Evolutionary conservation across 2,797 vertebrate species (phyloP), one percentile per base, ranked within the genome.

Genomic region (Selene dorsalis): DNA sequence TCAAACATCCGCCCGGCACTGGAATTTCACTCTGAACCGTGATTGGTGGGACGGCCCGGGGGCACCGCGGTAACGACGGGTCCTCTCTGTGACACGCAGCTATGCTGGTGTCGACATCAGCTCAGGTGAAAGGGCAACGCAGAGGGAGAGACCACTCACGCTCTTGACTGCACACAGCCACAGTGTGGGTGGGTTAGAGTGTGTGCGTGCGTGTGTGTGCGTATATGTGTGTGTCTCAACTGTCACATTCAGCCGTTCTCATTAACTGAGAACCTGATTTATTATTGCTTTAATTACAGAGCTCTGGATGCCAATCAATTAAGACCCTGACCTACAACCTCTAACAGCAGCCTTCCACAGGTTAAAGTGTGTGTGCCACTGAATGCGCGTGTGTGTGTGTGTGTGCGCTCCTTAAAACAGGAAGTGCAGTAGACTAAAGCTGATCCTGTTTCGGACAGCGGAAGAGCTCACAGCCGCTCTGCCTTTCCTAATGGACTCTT

Each of bases 221-320:
- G 61, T 64, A 67, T 67, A 59, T 60, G 63, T 52, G 69, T 75
- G 86, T 14, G 41, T 50, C 12, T 65, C 52, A 84, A 69, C 79
- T 85, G 89, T 92, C 94, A 92, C 88, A 66, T 82, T 84, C 88
- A 79, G 75, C 79, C 70, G 4, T 71, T 90, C 92, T 93, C 90
- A 93, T 94, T 94, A 94, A 92, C 86, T 67, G 68, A 56, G 73
- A 67, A 22, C 62, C 53, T 92, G 93, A 95, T 94, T 94, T 94
- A 94, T 90, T 82, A 69, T 62, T 71, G 78, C 76, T 85, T 70
- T 93, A 92, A 94, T 93, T 91, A 90, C 84, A 92, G 79, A 81
- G 79, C 82, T 64, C 69, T 64, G 64, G 62, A 84, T 64, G 68
- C 61, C 80, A 69, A 87, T 90, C 88, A 88, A 89, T 91, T 89